Evolutionary conservation across 2,797 vertebrate species (phyloP).

Genomic region (Crax fasciolata): DNA sequence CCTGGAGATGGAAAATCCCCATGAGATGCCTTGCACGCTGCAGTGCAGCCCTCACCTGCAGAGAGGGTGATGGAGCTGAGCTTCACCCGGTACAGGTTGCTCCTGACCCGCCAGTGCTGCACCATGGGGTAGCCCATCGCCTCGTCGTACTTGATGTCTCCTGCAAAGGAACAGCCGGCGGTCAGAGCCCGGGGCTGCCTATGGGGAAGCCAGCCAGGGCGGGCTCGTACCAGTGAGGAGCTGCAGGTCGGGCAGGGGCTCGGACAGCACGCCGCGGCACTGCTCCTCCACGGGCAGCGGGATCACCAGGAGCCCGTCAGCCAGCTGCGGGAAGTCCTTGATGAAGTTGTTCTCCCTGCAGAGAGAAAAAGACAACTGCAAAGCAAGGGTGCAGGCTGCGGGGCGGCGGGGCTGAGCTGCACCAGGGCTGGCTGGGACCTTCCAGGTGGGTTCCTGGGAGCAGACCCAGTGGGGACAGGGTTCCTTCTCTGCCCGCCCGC

Average conservation of each 20-base stretch:
- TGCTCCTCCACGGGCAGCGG: slow-evolving; percentile 96
- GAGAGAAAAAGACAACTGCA: slow-evolving; percentile 73
- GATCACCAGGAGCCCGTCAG: slow-evolving; percentile 95
- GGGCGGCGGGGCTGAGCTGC: background rate
- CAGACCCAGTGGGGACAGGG: background rate
- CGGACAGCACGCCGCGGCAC: slow-evolving; percentile 94
- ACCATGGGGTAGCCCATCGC: slow-evolving; percentile 98
- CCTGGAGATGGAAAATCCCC: background rate
- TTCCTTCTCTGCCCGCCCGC: background rate
- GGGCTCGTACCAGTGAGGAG: slow-evolving; percentile 90
- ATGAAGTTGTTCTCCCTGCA: slow-evolving; percentile 98
- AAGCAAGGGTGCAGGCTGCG: background rate
- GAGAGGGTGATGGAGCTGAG: slow-evolving; percentile 96
- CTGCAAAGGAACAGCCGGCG: slow-evolving; percentile 70
- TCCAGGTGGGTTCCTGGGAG: background rate
- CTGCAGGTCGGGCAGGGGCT: slow-evolving; percentile 93
- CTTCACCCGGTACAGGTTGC: slow-evolving; percentile 97
- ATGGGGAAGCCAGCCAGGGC: fast-evolving
- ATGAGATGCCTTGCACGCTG: background rate
- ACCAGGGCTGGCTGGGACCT: fast-evolving
- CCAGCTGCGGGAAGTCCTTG: slow-evolving; percentile 97
- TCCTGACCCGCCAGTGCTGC: slow-evolving; percentile 96
- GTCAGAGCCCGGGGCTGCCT: fast-evolving
- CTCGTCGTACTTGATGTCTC: slow-evolving; percentile 93
- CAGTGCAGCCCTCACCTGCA: slow-evolving; percentile 86